These are phyloP conservation scores for Rynchops niger DNA, from an alignment of 2,113 vertebrate species.

Conservation along the genomic window DNA sequence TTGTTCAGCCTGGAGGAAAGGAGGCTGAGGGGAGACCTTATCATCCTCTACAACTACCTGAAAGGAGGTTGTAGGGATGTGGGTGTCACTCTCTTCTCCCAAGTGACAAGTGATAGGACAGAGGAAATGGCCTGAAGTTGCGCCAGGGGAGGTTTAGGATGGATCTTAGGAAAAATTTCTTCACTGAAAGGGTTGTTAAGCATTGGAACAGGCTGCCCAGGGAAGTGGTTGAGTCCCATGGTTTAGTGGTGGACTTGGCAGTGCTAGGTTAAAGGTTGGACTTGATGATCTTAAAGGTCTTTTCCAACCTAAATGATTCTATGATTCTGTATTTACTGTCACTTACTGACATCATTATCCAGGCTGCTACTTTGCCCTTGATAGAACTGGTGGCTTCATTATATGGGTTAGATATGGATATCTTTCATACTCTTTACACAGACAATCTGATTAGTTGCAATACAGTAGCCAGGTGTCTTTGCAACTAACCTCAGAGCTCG, in stretches of 20 bases:
- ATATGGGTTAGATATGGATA: background rate
- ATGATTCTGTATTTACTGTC: background rate
- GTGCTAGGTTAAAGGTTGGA: background rate
- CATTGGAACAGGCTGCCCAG: background rate
- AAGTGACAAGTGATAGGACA: background rate
- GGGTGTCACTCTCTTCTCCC: background rate
- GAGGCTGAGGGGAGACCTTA: background rate
- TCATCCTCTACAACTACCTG: background rate
- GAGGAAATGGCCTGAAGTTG: background rate
- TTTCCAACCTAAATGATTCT: background rate
- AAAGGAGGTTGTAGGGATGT: background rate
- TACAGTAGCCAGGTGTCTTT: background rate
- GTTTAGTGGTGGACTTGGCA: background rate
- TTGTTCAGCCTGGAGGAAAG: background rate
- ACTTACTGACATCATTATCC: background rate
- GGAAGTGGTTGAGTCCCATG: background rate
- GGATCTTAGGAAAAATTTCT: background rate
- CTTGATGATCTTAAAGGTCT: background rate
- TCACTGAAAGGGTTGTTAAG: background rate
- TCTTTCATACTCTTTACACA: background rate
- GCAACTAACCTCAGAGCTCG: background rate
- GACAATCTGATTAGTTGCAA: background rate
- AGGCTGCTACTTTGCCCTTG: background rate
- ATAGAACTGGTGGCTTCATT: background rate
- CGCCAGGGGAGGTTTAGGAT: background rate